phyloP scores from a whole-genome alignment of 1,140 invertebrate species.

The Leptoteleia sp. region DNA sequence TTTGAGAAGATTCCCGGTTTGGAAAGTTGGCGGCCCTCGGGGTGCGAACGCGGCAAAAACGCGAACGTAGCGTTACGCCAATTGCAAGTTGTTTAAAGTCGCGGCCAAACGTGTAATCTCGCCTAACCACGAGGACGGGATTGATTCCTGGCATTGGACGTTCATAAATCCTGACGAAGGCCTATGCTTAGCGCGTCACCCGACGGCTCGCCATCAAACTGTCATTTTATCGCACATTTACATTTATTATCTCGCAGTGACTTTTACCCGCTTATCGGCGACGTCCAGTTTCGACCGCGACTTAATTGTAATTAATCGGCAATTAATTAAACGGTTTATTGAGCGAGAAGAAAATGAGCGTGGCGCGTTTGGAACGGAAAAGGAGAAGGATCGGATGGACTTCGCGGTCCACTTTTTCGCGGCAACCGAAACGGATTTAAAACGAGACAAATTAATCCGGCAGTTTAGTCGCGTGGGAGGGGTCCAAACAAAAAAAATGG shows the following conservation, averaged over 20 bases:
- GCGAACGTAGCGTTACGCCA: slow-evolving; percentile 69
- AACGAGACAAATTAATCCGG: slow-evolving; percentile 39
- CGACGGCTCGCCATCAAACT: slow-evolving; percentile 41
- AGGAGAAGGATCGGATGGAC: no score
- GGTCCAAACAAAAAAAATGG: slow-evolving; percentile 33
- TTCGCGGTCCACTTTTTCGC: slow-evolving; percentile 1
- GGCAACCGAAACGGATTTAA: slow-evolving; percentile 21
- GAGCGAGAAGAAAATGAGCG: slow-evolving; percentile 2
- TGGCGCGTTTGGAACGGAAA: no score
- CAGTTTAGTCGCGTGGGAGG: slow-evolving; percentile 15
- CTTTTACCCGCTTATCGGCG: no score
- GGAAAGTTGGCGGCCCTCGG: slow-evolving; percentile 58
- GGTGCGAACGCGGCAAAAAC: slow-evolving; percentile 60
- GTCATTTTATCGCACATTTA: slow-evolving; percentile 45
- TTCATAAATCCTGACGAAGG: slow-evolving; percentile 69
- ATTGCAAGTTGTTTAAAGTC: slow-evolving; percentile 55
- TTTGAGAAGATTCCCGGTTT: slow-evolving; percentile 38
- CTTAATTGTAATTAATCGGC: no score
- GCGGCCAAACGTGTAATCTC: slow-evolving; percentile 71
- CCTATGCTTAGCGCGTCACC: slow-evolving; percentile 69
- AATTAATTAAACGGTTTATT: slow-evolving; percentile 13
- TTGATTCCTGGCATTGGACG: slow-evolving; percentile 73
- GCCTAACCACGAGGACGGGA: slow-evolving; percentile 68
- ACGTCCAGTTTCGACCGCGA: no score
- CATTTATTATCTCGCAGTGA: slow-evolving; percentile 12